Conservation (phyloP, 2,113 vertebrate species). For the Tichodroma muraria region DNA sequence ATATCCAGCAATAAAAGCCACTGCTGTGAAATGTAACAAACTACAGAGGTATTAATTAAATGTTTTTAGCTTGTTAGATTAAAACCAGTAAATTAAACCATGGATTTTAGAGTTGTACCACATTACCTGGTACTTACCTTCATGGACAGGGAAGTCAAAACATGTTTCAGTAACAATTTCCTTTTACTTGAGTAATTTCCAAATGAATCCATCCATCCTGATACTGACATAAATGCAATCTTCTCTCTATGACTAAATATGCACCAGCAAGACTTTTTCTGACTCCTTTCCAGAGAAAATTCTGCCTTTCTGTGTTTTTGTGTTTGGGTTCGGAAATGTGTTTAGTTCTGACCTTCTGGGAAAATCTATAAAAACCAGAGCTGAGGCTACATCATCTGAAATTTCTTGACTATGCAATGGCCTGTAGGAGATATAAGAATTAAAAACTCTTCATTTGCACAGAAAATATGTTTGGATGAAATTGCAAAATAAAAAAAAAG, state of each 20-base stretch:
- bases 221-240: background rate
- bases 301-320: background rate
- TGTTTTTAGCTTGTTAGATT: background rate
- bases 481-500: background rate
- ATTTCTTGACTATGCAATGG: background rate
- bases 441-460: background rate
- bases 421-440: background rate
- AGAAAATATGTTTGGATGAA: background rate
- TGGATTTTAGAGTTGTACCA: background rate
- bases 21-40: background rate
- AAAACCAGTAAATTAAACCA: background rate
- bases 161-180: background rate
- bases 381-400: background rate
- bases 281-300: background rate
- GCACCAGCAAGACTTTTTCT: background rate
- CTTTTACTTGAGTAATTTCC: background rate
- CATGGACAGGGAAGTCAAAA: background rate
- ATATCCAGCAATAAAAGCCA: background rate
- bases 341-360: background rate
- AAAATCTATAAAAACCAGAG: background rate
- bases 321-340: background rate
- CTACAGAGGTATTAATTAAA: background rate
- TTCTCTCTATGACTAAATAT: background rate
- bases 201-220: background rate
- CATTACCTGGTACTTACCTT: background rate